These are phyloP conservation scores for Chiridota heheva DNA, from an alignment of 35 echinoderm and acorn worm species.

Conservation along the genomic window DNA sequence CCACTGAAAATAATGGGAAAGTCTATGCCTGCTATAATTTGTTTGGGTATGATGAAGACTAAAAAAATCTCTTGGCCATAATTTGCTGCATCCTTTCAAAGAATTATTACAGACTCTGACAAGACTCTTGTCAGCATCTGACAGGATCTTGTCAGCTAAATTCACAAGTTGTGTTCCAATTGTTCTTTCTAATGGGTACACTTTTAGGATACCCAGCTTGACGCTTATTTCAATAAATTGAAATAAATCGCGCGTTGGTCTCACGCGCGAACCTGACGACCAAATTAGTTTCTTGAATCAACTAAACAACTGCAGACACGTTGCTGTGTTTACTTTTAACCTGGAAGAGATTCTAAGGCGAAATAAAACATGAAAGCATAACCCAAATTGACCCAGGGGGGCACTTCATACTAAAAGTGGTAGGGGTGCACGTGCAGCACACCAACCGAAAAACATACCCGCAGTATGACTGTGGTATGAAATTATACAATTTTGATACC, in stretches of 20 bases:
- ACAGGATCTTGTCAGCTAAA: constrained; percentile 66
- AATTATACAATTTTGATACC: too few species aligned
- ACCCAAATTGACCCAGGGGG: too few species aligned
- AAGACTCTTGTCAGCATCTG: too few species aligned
- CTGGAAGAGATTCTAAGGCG: neutral
- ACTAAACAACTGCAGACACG: constrained; percentile 36
- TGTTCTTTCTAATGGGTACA: constrained; percentile 33
- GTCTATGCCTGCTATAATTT: neutral
- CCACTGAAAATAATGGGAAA: neutral
- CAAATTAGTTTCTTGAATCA: constrained; percentile 41
- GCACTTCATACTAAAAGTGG: too few species aligned
- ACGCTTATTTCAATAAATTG: constrained; percentile 51
- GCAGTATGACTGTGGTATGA: too few species aligned
- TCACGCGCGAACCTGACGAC: constrained; percentile 31
- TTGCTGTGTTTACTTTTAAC: constrained; percentile 37
- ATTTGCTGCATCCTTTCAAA: too few species aligned
- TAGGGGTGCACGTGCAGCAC: too few species aligned
- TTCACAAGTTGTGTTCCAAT: constrained; percentile 61
- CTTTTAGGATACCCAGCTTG: constrained; percentile 40
- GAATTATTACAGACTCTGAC: too few species aligned
- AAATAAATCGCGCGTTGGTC: constrained; percentile 49
- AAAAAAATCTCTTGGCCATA: too few species aligned
- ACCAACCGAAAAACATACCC: too few species aligned
- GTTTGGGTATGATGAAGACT: too few species aligned
- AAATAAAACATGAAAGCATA: too few species aligned